Conservation (phyloP, 1,140 invertebrate species). For the Saccostrea cuccullata region DNA sequence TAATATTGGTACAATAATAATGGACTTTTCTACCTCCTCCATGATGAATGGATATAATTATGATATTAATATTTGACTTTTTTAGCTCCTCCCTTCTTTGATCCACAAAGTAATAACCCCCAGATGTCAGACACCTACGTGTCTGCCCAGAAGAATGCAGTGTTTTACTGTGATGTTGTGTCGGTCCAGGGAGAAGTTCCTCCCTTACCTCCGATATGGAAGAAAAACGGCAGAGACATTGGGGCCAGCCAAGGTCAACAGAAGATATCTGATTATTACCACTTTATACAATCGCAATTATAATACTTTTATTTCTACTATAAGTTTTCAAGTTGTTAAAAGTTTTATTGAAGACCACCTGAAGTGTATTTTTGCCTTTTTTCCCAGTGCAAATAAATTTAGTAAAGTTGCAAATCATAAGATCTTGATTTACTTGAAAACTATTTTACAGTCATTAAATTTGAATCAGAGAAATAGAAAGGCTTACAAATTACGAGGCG, state of each 20-base stretch:
- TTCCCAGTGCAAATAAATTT: too few relatives aligned
- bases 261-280: not conserved
- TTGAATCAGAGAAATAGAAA: too few relatives aligned
- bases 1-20: too few relatives aligned
- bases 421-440: too few relatives aligned
- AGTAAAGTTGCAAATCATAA: too few relatives aligned
- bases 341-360: too few relatives aligned
- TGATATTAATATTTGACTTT: too few relatives aligned
- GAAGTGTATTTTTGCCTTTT: too few relatives aligned
- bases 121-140: not conserved
- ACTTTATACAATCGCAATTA: not conserved
- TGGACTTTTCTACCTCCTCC: not conserved
- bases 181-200: not conserved
- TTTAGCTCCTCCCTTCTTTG: constrained; percentile 27
- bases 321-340: too few relatives aligned
- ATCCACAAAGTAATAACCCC: constrained; percentile 8
- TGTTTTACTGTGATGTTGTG: constrained; percentile 11
- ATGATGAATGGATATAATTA: not conserved
- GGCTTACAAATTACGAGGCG: too few relatives aligned
- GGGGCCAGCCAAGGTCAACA: constrained; percentile 11
- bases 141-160: not conserved
- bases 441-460: too few relatives aligned
- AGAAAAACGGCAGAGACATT: constrained; percentile 31
- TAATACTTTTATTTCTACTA: not conserved
- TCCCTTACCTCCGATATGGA: constrained; percentile 20